Base-by-base conservation (phyloP, 2,113 vertebrate species). In the Proterorhinus semilunaris region DNA sequence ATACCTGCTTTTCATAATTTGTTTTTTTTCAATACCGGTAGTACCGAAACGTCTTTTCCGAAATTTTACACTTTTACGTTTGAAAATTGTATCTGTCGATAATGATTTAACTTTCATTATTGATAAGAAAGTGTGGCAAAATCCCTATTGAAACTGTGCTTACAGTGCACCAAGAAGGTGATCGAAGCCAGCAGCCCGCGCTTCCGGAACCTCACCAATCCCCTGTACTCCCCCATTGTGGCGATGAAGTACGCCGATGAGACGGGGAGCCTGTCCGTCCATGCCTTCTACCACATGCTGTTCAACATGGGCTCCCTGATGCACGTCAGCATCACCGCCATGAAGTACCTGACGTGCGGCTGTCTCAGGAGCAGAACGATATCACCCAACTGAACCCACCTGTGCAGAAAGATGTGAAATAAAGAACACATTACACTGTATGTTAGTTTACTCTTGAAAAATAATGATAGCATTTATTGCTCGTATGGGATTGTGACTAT, bases 231-330 rank as follows among this genome's bases (percentile, higher is more conserved):
- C 0, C 94, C 93, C 0, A 93, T 95, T 68, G 91, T 95, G 46
- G 95, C 94, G 0, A 66, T 96, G 80, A 96, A 96, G 76, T 95
- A 94, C 0, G 94, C 92, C 0, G 94, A 96, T 74, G 93, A 95
- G 58, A 94, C 93, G 5, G 94, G 95, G 65, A 90, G 84, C 62
- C 89, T 95, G 64, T 94, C 94, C 6, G 91, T 96, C 57, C 92
- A 91, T 6, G 91, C 83, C 65, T 94, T 96, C 88, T 94, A 95
- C 86, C 93, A 95, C 87, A 94, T 95, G 93, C 92, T 96, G 69
- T 96, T 94, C 72, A 93, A 92, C 81, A 79, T 95, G 66, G 93
- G 94, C 55, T 86, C 93, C 64, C 66, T 95, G 51, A 94, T 96
- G 92, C 92, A 92, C 53, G 57, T 94, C 68, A 86, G 90, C 80